These are phyloP conservation scores for Cristatella mucedo DNA, from an alignment of 2,888 invertebrate genomes.

Conservation along the genomic window DNA sequence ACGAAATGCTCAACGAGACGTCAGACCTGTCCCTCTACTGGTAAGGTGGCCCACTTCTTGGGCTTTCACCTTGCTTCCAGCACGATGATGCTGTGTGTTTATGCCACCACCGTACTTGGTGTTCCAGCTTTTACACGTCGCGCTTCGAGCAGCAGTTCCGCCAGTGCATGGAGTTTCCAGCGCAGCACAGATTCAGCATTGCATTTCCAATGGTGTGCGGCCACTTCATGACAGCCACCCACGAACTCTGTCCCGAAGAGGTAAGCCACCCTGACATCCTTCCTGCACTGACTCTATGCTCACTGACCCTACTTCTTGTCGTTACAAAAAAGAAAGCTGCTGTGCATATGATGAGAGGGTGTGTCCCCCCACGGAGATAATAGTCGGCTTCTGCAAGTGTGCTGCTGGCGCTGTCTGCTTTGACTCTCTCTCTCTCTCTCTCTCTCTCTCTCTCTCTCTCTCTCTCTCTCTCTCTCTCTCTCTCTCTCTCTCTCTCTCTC, in stretches of 20 bases:
- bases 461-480: too few species aligned
- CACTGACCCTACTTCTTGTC: too few species aligned
- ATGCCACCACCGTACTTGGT: conserved; percentile 7
- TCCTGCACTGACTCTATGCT: too few species aligned
- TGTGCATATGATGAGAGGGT: too few species aligned
- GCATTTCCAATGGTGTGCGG: conserved; percentile 94
- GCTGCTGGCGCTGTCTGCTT: too few species aligned
- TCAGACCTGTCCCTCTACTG: conserved; percentile 94
- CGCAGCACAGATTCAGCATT: conserved; percentile 71
- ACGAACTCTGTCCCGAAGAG: conserved; percentile 95
- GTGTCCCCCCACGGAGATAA: too few species aligned
- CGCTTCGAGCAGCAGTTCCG: conserved; percentile 96
- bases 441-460: too few species aligned
- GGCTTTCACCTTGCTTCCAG: neutral
- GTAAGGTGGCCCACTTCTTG: conserved; percentile 29
- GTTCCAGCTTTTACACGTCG: conserved; percentile 65
- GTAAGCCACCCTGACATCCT: conserved; percentile 17
- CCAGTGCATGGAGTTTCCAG: conserved; percentile 95
- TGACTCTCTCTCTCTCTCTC: too few species aligned
- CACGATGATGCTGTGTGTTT: neutral
- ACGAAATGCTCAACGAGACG: conserved; percentile 87
- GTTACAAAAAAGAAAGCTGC: too few species aligned
- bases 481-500: too few species aligned
- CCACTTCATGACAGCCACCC: conserved; percentile 92
- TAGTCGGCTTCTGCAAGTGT: too few species aligned